A percentile compares a stretch with the other conserved stretches of the same genome.
Evolutionary conservation across 2,888 invertebrate genomes (phyloP).

Genomic region (Dexiosoma caninum): DNA sequence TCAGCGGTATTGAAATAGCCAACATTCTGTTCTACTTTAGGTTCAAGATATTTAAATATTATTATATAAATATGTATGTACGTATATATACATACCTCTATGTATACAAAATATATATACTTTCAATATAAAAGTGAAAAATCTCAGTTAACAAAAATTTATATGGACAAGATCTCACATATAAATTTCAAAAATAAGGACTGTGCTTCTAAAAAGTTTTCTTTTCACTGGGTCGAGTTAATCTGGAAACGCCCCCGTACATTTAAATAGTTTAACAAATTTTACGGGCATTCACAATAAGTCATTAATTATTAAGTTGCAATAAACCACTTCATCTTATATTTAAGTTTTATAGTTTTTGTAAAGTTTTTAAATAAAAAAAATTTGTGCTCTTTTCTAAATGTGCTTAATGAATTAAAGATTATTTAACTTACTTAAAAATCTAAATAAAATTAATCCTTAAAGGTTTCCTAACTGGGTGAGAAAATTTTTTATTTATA

Average conservation of each 20-base stretch:
- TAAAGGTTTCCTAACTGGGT: conserved; percentile 53
- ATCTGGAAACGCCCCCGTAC: background rate
- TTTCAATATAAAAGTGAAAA: no score
- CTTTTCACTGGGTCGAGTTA: no score
- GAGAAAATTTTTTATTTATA: conserved; percentile 1
- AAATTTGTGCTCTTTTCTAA: conserved; percentile 66
- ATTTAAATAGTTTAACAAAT: conserved; percentile 27
- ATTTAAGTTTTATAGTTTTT: background rate
- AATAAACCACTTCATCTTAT: background rate
- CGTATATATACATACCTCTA: no score
- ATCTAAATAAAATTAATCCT: conserved; percentile 51
- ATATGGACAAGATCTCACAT: no score
- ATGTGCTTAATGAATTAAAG: conserved; percentile 62
- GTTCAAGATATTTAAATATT: no score
- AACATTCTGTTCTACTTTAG: no score
- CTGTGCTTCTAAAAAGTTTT: no score
- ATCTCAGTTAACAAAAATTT: no score
- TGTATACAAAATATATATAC: no score
- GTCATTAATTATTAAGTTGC: background rate
- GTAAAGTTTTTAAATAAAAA: conserved; percentile 21
- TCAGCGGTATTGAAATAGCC: no score
- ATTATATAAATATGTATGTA: no score
- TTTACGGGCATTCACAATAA: conserved; percentile 62
- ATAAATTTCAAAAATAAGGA: no score
- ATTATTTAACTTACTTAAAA: conserved; percentile 51